Base-by-base conservation (phyloP, 2,888 invertebrate species). In the Acrocyrtus sp. region DNA sequence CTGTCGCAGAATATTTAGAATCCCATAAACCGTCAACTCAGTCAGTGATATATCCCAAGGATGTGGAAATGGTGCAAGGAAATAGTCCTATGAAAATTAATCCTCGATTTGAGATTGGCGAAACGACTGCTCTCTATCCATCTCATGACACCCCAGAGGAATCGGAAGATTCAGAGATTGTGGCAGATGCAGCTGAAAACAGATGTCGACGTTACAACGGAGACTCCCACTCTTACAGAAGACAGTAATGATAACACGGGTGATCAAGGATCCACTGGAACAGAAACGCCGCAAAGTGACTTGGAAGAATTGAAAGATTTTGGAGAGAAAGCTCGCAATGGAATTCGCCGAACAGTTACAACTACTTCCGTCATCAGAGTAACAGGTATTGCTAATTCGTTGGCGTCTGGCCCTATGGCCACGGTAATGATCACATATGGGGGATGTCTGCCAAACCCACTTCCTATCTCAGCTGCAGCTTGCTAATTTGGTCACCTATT, bases 321-420 rank as follows among this genome's bases (percentile, higher is more conserved):
- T 15, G 60, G 45, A 12, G 72, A 72, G 3, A 61, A 54, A 19
- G 69, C 69, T 15, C n/a, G 69, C 4, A 62, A 29, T 1, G 73
- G 69, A 5, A 22, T 73, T 19, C 57, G 69, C 12, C 24, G 50
- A 29, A 70, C 58, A 3, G 60, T 66, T 1, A 74, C 74, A 4
- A 47, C 60, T 5, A 78, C 78, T 5, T 69, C 74, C 1, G 43
- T 66, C n/a, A 78, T 78, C 19, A 39, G 75, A 2, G 75, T 78
- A 17, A 78, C 78, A 3, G 66, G 67, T 43, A 75, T 78, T 2
- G 75, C 73, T 3, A 75, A 70, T 0, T 58, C 77, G 3, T 21
- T 54, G n/a, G 76, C 68, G 0, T 61, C 76, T 6, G 77, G 72
- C 4, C 66, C 50, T 6, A 22, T 60, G 15, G 58, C 67, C 1